phyloP scores from a whole-genome alignment of 1,140 invertebrate genomes.

The Drosophila micromelanica region DNA sequence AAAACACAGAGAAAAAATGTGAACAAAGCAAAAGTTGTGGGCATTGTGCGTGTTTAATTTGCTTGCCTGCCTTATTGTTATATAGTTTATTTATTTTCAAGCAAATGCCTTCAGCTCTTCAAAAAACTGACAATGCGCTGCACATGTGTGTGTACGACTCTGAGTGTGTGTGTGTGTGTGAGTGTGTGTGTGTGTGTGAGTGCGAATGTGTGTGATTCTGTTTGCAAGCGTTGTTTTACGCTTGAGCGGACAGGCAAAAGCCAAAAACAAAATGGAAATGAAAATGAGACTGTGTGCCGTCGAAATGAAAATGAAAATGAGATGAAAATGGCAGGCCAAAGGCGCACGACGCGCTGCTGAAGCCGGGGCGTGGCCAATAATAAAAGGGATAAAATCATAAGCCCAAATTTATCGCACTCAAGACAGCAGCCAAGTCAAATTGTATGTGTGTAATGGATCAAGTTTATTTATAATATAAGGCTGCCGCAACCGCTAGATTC shows the following conservation, averaged over 20 bases:
- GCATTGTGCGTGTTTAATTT: conserved; percentile 53
- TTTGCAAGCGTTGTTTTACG: conserved; percentile 71
- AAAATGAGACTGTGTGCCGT: conserved; percentile 32
- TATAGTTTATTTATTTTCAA: conserved; percentile 53
- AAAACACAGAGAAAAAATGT: conserved; percentile 22
- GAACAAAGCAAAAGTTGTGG: conserved; percentile 39
- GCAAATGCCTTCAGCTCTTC: conserved; percentile 33
- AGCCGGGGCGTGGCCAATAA: conserved; percentile 37
- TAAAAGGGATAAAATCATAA: conserved; percentile 81
- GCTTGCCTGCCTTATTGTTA: conserved; percentile 48
- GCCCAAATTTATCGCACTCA: conserved; percentile 78
- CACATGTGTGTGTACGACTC: conserved; percentile 13
- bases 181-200: conserved; percentile 7
- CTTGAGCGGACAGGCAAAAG: conserved; percentile 66
- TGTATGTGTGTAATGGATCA: conserved; percentile 75
- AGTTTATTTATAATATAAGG: conserved; percentile 82
- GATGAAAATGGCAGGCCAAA: conserved; percentile 33
- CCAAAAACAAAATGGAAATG: conserved; percentile 44
- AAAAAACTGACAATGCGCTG: conserved; percentile 56
- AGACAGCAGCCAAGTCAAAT: conserved; percentile 60
- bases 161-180: not conserved
- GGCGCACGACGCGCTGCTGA: not conserved
- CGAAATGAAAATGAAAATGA: conserved; percentile 58
- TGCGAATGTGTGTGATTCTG: conserved; percentile 33
- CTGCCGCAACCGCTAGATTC: not conserved